Percentiles rank a stretch among this genome's conserved stretches.
phyloP scores from a whole-genome alignment of 2,888 invertebrate genomes.

The Temnothorax ravouxi region DNA sequence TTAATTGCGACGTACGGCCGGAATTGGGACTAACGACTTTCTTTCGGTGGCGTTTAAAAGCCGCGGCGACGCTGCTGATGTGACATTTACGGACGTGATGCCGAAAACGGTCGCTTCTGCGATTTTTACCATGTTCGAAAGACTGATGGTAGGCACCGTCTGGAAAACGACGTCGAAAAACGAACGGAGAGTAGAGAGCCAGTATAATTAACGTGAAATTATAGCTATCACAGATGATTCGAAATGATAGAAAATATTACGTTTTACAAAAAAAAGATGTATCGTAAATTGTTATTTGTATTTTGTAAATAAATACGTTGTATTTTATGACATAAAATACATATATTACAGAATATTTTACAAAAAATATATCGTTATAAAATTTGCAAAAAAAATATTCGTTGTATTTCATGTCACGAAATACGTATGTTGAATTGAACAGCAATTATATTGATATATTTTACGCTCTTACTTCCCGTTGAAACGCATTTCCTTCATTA shows the following conservation, averaged over 20 bases:
- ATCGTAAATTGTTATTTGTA: too few relatives aligned
- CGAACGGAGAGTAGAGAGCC: neutral
- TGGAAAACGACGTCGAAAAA: neutral
- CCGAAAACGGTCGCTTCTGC: conserved; percentile 13
- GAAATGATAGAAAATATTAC: neutral
- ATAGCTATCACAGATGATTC: neutral
- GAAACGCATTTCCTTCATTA: conserved; percentile 12
- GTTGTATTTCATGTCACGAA: neutral
- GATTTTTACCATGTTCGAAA: conserved; percentile 8
- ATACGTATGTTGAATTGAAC: neutral
- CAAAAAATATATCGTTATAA: neutral
- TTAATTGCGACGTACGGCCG: conserved; percentile 40
- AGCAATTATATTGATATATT: neutral
- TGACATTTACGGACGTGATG: conserved; percentile 40
- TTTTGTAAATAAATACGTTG: neutral
- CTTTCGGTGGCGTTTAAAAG: conserved; percentile 48
- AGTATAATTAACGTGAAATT: conserved; percentile 9
- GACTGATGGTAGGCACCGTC: neutral
- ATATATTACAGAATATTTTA: neutral
- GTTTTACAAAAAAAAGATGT: neutral
- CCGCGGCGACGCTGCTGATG: conserved; percentile 12
- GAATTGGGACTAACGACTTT: conserved; percentile 52
- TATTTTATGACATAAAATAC: neutral
- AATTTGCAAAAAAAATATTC: neutral
- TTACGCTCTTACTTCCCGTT: neutral